phyloP scores from a whole-genome alignment of 1,140 invertebrate species.

The Dinoponera quadriceps region DNA sequence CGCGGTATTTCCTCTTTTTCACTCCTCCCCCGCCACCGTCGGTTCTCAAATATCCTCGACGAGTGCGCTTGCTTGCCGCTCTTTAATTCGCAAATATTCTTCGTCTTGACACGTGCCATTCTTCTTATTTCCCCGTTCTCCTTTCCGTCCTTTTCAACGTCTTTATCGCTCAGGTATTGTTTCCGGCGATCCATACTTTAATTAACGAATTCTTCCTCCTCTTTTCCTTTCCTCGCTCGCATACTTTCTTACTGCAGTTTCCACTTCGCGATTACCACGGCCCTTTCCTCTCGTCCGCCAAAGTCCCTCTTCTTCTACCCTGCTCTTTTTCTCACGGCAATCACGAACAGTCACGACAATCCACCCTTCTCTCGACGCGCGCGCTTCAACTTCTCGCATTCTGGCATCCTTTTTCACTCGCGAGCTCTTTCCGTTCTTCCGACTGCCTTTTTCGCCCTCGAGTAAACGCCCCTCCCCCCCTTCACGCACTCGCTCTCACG shows the following conservation, averaged over 20 bases:
- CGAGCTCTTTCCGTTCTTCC: slow-evolving; percentile 20
- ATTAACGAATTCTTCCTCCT: slow-evolving; percentile 54
- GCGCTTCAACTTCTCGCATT: slow-evolving; percentile 35
- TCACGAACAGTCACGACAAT: slow-evolving; percentile 55
- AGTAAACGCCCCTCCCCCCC: slow-evolving; percentile 20
- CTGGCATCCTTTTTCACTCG: slow-evolving; percentile 29
- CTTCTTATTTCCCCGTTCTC: slow-evolving; percentile 4
- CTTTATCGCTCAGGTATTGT: slow-evolving; percentile 40
- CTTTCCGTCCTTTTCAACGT: neutral
- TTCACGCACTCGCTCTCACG: slow-evolving; percentile 35
- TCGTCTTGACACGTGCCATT: neutral
- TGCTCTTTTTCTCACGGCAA: slow-evolving; percentile 42
- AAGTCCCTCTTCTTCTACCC: slow-evolving; percentile 14
- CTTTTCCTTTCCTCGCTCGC: slow-evolving; percentile 20
- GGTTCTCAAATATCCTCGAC: slow-evolving; percentile 20
- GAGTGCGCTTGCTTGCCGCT: neutral
- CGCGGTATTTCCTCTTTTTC: too few relatives aligned
- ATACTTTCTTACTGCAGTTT: slow-evolving; percentile 26
- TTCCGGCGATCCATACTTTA: slow-evolving; percentile 47
- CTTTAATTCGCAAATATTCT: slow-evolving; percentile 56
- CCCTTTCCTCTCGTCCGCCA: slow-evolving; percentile 11
- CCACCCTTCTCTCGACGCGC: slow-evolving; percentile 46
- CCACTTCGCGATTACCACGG: slow-evolving; percentile 45
- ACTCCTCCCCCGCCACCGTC: neutral
- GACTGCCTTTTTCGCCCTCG: slow-evolving; percentile 30